Base-by-base conservation (phyloP, 2,888 invertebrate species). In the Hoplodrina ambigua region DNA sequence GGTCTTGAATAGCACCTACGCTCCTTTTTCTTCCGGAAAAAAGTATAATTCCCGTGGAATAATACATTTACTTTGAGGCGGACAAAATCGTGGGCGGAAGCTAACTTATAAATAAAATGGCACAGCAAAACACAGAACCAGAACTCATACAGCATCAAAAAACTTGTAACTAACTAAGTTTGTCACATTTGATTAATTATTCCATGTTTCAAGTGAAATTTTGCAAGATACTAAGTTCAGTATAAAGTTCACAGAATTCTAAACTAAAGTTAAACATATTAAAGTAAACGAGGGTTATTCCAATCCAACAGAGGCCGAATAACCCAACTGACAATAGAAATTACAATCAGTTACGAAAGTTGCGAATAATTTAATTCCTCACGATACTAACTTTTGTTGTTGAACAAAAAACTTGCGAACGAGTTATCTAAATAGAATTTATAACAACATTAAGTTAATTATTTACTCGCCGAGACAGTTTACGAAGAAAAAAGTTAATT, bases 301-400 rank as follows among this genome's bases (percentile, higher is more conserved):
- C 57, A 68, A 72, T 69, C 44, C 15, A 60, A 68, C 49, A 41
- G n/a, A 65, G 10, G 11, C 37, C 62, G 72, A 63, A 75, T 71
- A 75, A 65, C 58, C 25, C 61, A 17, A 54, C 69, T 66, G 69
- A 63, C 71, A 79, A 73, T 75, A 69, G 75, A 78, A 72, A 78
- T 66, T 69, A 76, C 68, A 81, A 76, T 73, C 68, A 75, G 69
- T 83, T 81, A 49, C 19, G 25, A 52, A 75, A 82, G 57, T 77
- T 74, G 37, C 52, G 60, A 59, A 73, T 81, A 80, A 83, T 78
- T 78, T 57, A 79, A 80, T 84, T 71, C 81, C 30, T 57, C 46
- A 63, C 41, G 57, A 33, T 68, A 67, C 59, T 56, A 66, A 72
- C 72, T 81, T 81, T 30, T 46, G 57, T 70, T 74, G 59, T 64